A percentile compares a stretch with the other conserved stretches of the same genome.
These are phyloP conservation scores for Cabera pusaria DNA, from an alignment of 2,888 invertebrate species.

Conservation along the genomic window DNA sequence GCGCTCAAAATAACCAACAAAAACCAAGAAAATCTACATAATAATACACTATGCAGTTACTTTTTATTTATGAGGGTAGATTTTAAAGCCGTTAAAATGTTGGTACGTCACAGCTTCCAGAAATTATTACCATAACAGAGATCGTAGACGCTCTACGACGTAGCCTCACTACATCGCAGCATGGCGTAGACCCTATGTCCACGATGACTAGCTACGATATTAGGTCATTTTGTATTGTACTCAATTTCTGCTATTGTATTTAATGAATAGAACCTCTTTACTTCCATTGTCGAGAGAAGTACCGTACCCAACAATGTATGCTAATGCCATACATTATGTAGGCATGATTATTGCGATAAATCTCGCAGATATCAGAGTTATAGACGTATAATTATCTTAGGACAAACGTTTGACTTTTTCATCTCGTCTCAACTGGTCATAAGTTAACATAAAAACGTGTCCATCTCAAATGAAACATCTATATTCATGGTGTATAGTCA, in stretches of 20 bases:
- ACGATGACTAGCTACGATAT: slow-evolving; percentile 20
- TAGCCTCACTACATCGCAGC: slow-evolving; percentile 28
- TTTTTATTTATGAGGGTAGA: slow-evolving; percentile 41
- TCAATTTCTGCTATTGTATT: slow-evolving; percentile 12
- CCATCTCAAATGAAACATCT: slow-evolving; percentile 50
- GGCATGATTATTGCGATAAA: slow-evolving; percentile 18
- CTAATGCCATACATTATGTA: slow-evolving; percentile 22
- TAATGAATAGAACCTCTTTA: slow-evolving; percentile 5
- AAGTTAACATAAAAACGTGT: slow-evolving; percentile 49
- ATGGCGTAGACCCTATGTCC: slow-evolving; percentile 21
- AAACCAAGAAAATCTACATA: slow-evolving; percentile 39
- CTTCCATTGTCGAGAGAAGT: no score
- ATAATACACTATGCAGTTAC: slow-evolving; percentile 45
- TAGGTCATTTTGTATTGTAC: slow-evolving; percentile 16
- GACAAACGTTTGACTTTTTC: slow-evolving; percentile 32
- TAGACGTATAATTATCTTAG: slow-evolving; percentile 15
- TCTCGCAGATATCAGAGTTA: slow-evolving; percentile 5
- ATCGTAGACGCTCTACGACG: no score
- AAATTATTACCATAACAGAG: slow-evolving; percentile 37
- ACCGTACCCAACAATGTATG: slow-evolving; percentile 15
- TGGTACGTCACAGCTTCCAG: slow-evolving; percentile 37
- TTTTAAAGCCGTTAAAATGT: slow-evolving; percentile 43
- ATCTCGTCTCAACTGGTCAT: slow-evolving; percentile 44
- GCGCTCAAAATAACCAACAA: slow-evolving; percentile 29
- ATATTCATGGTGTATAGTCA: slow-evolving; percentile 50